Base-by-base conservation (phyloP, 2,888 invertebrate species). In the Lacanobia oleracea region DNA sequence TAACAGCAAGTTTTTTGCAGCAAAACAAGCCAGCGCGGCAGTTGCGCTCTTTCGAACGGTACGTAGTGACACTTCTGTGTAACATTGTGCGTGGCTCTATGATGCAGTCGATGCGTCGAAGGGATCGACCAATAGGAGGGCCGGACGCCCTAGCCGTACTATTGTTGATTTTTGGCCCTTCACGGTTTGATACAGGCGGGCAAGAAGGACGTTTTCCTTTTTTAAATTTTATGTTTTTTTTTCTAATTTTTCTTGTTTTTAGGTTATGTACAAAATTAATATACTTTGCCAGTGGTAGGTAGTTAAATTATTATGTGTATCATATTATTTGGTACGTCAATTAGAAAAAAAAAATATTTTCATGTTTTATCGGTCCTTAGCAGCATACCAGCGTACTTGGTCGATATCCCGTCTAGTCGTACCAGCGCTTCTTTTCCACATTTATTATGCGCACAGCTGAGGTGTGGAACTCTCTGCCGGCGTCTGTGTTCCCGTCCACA, bases 111-210 rank as follows among this genome's bases (percentile, higher is more conserved):
- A 62, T 81, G 75, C 79, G 84, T 66, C 61, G 65, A 65, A 81
- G 84, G 81, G 79, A 67, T 50, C 59, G 59, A 71, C 84, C 84
- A 84, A 84, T 84, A 16, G 63, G 62, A 76, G 70, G 65, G 61
- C 68, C 65, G 61, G 57, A 57, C 66, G 79, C 67, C 81, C 83
- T 79, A 83, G 86, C 21, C 62, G 66, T 64, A 63, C 75, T 77
- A 83, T 82, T 75, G 84, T 82, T 77, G 77, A 86, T 75, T 79
- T 83, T 86, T 79, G 86, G 79, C 84, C 84, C 86, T 84, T 74
- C 65, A n/a, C 9, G 75, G 77, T 18, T 65, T 14, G 2, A 2
- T 27, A 67, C 86, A 74, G 64, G 86, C 75, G 84, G 56, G 86
- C 21, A 56, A 64, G 2, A 7, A 14, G 83, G 86, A 83, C 84